Conservation (phyloP, 2,113 vertebrate genomes). For the Meles meles region DNA sequence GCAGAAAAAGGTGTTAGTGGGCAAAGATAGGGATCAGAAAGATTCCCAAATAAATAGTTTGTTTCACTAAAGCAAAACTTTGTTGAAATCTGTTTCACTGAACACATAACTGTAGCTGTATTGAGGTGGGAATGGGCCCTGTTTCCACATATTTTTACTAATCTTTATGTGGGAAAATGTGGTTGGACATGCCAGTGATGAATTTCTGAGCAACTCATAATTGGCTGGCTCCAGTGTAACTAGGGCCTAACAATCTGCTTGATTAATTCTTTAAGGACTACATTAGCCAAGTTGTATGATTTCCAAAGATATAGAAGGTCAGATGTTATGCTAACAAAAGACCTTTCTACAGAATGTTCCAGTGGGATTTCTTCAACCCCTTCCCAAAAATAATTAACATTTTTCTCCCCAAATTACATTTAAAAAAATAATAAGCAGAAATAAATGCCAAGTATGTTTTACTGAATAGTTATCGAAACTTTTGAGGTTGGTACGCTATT, state of each 20-base stretch:
- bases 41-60: conserved; percentile 46
- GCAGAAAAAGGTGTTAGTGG: neutral
- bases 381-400: conserved; percentile 71
- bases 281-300: conserved; percentile 83
- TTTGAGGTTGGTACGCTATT: conserved; percentile 39
- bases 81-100: conserved; percentile 57
- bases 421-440: conserved; percentile 69
- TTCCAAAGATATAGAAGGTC: conserved; percentile 84
- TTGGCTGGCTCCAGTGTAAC: conserved; percentile 79
- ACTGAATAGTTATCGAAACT: conserved; percentile 50
- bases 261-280: conserved; percentile 85
- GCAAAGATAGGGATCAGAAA: conserved; percentile 41
- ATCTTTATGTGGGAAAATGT: conserved; percentile 83
- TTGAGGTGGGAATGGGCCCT: conserved; percentile 74
- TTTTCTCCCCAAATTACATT: conserved; percentile 62
- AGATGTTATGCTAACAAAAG: conserved; percentile 84
- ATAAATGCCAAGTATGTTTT: conserved; percentile 66
- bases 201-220: conserved; percentile 84
- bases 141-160: conserved; percentile 79
- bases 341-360: conserved; percentile 76
- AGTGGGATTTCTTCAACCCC: conserved; percentile 77
- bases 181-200: conserved; percentile 82
- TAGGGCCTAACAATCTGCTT: conserved; percentile 81
- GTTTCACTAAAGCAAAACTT: conserved; percentile 12
- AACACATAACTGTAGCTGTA: conserved; percentile 48